These are phyloP conservation scores for Dallia pectoralis DNA, from an alignment of 2,797 vertebrate genomes.

Conservation along the genomic window DNA sequence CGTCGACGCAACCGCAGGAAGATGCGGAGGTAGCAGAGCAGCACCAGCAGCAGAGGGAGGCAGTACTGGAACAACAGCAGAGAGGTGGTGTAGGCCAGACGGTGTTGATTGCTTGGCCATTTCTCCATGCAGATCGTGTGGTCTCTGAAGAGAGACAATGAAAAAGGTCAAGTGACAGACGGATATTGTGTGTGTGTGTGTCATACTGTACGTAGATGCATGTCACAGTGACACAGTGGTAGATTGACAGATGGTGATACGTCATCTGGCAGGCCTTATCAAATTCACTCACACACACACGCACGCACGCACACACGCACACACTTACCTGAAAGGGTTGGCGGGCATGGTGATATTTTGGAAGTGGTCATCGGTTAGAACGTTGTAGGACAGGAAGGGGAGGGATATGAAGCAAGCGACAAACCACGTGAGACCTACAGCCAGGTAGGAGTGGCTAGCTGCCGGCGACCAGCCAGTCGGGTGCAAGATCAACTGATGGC, in stretches of 20 bases:
- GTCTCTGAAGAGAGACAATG: constrained; percentile 46
- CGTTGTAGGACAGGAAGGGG: constrained; percentile 79
- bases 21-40: constrained; percentile 79
- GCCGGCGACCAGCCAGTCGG: constrained; percentile 79
- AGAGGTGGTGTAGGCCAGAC: constrained; percentile 77
- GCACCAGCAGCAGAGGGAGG: constrained; percentile 75
- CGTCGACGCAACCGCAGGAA: constrained; percentile 77
- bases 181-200: neutral
- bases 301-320: constrained; percentile 3
- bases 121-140: constrained; percentile 78
- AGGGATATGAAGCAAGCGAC: constrained; percentile 77
- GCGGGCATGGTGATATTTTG: constrained; percentile 75
- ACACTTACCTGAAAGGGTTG: constrained; percentile 66
- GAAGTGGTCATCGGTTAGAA: constrained; percentile 77
- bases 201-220: too few relatives aligned
- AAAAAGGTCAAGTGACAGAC: neutral
- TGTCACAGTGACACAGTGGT: neutral
- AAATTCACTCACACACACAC: constrained; percentile 4
- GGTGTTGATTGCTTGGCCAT: constrained; percentile 76
- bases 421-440: constrained; percentile 75
- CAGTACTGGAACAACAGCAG: constrained; percentile 82
- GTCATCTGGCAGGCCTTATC: neutral
- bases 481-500: constrained; percentile 80
- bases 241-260: too few relatives aligned
- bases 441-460: constrained; percentile 76